Evolutionary conservation across 2,113 vertebrate species (phyloP), one percentile per base, ranked within the genome.

Genomic region (Percina caprodes): DNA sequence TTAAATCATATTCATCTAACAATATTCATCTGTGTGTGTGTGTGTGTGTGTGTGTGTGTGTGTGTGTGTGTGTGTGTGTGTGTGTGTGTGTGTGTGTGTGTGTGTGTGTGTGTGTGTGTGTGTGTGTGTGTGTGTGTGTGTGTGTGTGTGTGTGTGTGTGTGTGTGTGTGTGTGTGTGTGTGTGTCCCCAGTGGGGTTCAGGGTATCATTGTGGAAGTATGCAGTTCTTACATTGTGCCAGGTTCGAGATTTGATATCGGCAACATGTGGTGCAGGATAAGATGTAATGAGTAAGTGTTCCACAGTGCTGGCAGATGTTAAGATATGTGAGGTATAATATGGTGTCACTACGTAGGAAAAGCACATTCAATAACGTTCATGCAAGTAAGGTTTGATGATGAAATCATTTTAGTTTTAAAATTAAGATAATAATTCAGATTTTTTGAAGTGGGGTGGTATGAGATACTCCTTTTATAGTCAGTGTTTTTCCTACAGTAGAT

Each of bases 81-180:
- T 30, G 30, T 30, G 30, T 4, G 30, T 30, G 49, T 59, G 45
- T 85, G 79, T 71, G 39, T 42, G 9, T 42, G 39, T 42, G 39
- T 11, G 10, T 11, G 39, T 10, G 39, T 2, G 8, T 39, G 49
- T 59, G 45, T 85, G 79, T 68, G 35, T 39, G 35, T 9, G 35
- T 39, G 35, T 9, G 35, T 39, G 35, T 9, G 35, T 39, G 35
- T 9, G 8, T 2, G 35, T 39, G 35, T 39, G 49, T 59, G 45
- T 85, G 79, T 71, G 39, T 48, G 33, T 46, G n/a, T 60, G 52
- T 56, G 55, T 79, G 69, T 83, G 81, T 33, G 30, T 33, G 30
- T 33, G 30, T 33, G 30, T n/a, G n/a, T n/a, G n/a, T n/a, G n/a
- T n/a, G n/a, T n/a, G n/a, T n/a, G n/a, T n/a, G n/a, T n/a, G n/a